Conservation (phyloP, 2,113 vertebrate genomes). For the Notothenia coriiceps region DNA sequence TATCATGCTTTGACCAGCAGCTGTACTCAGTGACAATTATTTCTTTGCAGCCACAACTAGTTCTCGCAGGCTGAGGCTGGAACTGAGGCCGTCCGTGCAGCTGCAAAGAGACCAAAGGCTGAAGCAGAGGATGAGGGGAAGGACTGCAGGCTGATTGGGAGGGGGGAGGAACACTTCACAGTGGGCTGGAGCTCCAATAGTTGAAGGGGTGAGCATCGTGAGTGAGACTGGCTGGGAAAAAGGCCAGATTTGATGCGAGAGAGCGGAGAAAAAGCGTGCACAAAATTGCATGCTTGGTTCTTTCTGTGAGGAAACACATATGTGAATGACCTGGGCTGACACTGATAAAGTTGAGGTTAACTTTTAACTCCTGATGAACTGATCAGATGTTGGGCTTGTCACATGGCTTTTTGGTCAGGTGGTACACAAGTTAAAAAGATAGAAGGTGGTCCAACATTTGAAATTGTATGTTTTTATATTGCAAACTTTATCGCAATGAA, state of each 20-base stretch:
- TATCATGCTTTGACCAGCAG: slow-evolving; percentile 18
- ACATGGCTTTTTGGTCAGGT: slow-evolving; percentile 13
- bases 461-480: neutral
- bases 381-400: slow-evolving; percentile 39
- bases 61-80: slow-evolving; percentile 62
- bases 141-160: neutral
- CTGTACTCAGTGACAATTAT: slow-evolving; percentile 26
- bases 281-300: neutral
- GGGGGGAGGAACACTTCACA: slow-evolving; percentile 4
- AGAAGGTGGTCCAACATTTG: neutral
- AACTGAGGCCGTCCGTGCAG: slow-evolving; percentile 15
- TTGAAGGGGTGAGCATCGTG: slow-evolving; percentile 1
- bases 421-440: neutral
- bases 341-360: slow-evolving; percentile 68
- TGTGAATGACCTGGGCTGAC: slow-evolving; percentile 32
- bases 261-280: neutral
- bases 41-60: slow-evolving; percentile 47
- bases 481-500: neutral
- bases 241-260: slow-evolving; percentile 24
- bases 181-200: neutral
- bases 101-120: slow-evolving; percentile 31
- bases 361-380: slow-evolving; percentile 54
- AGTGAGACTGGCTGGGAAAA: slow-evolving; percentile 18
- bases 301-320: slow-evolving; percentile 9
- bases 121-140: slow-evolving; percentile 13